phyloP scores from a whole-genome alignment of 2,888 invertebrate genomes.

The Campopleginae sp. region DNA sequence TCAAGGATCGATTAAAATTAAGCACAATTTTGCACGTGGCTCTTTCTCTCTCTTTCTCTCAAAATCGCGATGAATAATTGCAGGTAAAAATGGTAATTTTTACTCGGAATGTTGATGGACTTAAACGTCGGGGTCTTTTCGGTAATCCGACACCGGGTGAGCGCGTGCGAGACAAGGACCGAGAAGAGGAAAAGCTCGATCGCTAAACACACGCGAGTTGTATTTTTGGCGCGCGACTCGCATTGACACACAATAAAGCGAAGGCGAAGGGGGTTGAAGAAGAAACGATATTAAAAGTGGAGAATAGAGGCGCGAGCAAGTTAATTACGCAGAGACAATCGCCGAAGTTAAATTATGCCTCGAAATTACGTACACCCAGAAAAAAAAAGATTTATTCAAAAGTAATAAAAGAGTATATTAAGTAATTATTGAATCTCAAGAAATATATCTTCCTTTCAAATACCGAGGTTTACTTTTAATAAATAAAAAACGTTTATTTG shows the following conservation, averaged over 20 bases:
- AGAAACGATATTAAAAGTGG: slow-evolving; percentile 7
- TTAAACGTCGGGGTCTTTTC: slow-evolving; percentile 16
- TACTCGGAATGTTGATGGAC: slow-evolving; percentile 24
- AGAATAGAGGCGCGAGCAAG: background rate
- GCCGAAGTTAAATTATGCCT: slow-evolving; percentile 17
- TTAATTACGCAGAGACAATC: background rate
- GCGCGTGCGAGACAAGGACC: slow-evolving; percentile 48
- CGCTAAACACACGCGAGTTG: slow-evolving; percentile 69
- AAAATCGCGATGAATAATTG: background rate
- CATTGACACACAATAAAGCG: slow-evolving; percentile 57
- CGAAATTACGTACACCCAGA: no score
- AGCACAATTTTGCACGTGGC: background rate
- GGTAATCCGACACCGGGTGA: slow-evolving; percentile 76
- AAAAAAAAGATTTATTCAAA: no score
- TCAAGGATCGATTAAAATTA: background rate
- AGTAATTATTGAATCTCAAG: no score
- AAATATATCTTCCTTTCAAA: no score
- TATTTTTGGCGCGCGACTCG: slow-evolving; percentile 77
- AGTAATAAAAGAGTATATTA: no score
- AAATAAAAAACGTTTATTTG: no score
- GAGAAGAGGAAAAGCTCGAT: slow-evolving; percentile 58
- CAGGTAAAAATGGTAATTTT: slow-evolving; percentile 29
- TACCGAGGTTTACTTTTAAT: no score
- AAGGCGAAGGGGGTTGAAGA: slow-evolving; percentile 10
- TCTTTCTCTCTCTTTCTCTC: no score